These are phyloP conservation scores for Oreotrochilus melanogaster DNA, from an alignment of 2,113 vertebrate genomes.

Conservation along the genomic window DNA sequence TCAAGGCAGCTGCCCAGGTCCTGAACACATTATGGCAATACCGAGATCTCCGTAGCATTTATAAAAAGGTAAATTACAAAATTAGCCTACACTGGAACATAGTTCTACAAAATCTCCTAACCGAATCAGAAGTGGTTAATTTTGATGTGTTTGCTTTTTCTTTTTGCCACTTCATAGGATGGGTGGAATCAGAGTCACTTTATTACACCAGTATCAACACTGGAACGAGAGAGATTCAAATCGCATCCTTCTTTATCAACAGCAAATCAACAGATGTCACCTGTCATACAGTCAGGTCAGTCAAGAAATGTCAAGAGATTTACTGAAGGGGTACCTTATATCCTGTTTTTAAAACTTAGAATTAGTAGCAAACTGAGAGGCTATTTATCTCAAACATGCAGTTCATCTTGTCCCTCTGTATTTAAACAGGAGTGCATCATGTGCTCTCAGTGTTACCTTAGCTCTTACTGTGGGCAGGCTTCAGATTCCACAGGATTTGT, in stretches of 20 bases:
- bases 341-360: background rate
- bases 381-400: background rate
- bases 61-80: slow-evolving; percentile 90
- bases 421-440: rapidly evolving
- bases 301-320: background rate
- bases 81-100: background rate
- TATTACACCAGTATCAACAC: slow-evolving; percentile 94
- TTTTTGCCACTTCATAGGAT: slow-evolving; percentile 80
- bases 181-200: slow-evolving; percentile 99
- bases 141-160: background rate
- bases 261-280: slow-evolving; percentile 92
- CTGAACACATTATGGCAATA: slow-evolving; percentile 98
- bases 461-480: background rate
- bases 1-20: slow-evolving; percentile 96
- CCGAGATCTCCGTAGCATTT: slow-evolving; percentile 95
- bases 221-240: slow-evolving; percentile 94
- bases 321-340: background rate
- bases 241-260: slow-evolving; percentile 93
- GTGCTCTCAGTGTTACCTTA: background rate
- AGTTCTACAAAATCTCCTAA: background rate
- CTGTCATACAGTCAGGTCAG: slow-evolving; percentile 92
- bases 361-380: too few species aligned
- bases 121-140: slow-evolving; percentile 17
- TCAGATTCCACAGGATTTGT: background rate
- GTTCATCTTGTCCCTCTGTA: too few species aligned